Evolutionary conservation across 1,140 invertebrate species (phyloP).

Genomic region (Steinernema khuongi): DNA sequence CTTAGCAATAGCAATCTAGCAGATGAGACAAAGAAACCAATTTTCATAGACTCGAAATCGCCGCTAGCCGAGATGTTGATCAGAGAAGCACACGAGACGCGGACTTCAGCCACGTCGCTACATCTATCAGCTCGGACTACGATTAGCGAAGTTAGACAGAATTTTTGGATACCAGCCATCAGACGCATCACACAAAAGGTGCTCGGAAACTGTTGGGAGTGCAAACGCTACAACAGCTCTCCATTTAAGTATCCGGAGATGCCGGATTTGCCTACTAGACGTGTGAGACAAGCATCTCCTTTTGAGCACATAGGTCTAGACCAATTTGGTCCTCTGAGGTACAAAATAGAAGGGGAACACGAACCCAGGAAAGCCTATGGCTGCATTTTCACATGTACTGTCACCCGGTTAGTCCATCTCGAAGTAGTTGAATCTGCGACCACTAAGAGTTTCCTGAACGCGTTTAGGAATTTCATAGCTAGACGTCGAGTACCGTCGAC

Average conservation of each 20-base stretch:
- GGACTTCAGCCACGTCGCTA: not conserved
- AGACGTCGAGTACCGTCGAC: not conserved
- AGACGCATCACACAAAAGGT: not conserved
- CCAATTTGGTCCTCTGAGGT: slow-evolving; percentile 9
- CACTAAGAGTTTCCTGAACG: not conserved
- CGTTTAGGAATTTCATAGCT: slow-evolving; percentile 7
- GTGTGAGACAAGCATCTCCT: not conserved
- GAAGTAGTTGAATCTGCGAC: not conserved
- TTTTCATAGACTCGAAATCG: not conserved
- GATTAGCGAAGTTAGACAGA: not conserved
- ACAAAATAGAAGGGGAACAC: not conserved
- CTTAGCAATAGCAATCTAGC: not conserved
- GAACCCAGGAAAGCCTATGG: slow-evolving; percentile 10
- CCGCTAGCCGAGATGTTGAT: not conserved
- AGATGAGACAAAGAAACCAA: not conserved
- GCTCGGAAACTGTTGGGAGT: not conserved
- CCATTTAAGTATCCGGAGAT: slow-evolving; percentile 14
- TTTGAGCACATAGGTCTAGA: slow-evolving; percentile 22
- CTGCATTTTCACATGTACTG: not conserved
- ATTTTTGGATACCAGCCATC: not conserved
- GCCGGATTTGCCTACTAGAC: not conserved
- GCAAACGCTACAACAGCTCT: not conserved
- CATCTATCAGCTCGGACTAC: not conserved
- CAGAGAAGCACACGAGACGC: not conserved
- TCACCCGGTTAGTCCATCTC: slow-evolving; percentile 8